A percentile compares a stretch with the other conserved stretches of the same genome.
phyloP scores from a whole-genome alignment of 64 coral and sea anemone species.

The Astreopora myriophthalma region DNA sequence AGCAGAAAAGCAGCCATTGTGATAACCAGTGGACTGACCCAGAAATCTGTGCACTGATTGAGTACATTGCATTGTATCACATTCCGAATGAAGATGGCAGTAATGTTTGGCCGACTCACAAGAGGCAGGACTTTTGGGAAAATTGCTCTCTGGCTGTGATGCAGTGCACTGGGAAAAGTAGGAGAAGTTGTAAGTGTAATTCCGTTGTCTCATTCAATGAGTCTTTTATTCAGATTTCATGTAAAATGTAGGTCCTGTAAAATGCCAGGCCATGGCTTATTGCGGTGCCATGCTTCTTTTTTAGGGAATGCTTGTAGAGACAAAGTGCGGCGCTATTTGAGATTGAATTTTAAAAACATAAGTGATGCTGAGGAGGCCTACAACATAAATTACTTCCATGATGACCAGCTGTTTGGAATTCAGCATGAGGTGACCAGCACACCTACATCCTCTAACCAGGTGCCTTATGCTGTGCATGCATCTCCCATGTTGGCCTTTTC shows the following conservation, averaged over 20 bases:
- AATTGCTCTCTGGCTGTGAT: constrained; percentile 25
- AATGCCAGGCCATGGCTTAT: too few relatives aligned
- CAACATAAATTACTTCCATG: neutral
- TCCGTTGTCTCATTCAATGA: neutral
- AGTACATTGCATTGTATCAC: constrained; percentile 20
- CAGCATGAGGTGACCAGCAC: neutral
- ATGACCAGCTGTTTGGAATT: neutral
- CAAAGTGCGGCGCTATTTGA: constrained; percentile 24
- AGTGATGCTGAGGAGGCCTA: constrained; percentile 18
- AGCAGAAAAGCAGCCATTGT: neutral
- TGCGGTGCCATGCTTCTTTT: neutral
- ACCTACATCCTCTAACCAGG: neutral
- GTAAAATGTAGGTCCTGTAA: too few relatives aligned
- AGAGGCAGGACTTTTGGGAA: constrained; percentile 25
- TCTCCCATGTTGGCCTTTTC: constrained; percentile 6
- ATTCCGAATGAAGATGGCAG: neutral
- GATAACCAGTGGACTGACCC: neutral
- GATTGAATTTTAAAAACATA: neutral
- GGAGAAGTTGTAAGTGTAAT: constrained; percentile 5
- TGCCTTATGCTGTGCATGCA: neutral
- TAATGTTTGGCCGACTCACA: constrained; percentile 1
- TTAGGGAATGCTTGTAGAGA: constrained; percentile 41
- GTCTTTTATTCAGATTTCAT: neutral
- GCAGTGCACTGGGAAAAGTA: neutral
- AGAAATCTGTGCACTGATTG: neutral